Base-by-base conservation (phyloP, 2,113 vertebrate genomes). In the Dipodomys spectabilis region DNA sequence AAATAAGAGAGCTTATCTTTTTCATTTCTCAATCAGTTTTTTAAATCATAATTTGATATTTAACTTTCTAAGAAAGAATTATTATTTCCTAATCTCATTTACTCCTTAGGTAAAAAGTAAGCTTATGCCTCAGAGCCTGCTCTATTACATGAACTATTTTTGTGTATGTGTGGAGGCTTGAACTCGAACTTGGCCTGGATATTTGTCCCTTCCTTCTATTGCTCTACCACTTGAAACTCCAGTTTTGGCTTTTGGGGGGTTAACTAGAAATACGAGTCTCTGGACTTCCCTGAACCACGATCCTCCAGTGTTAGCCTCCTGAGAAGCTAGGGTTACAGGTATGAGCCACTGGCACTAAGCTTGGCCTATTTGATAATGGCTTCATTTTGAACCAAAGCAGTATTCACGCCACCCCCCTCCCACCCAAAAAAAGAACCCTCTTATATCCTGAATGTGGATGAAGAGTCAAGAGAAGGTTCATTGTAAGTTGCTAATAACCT, bases 1-100 rank as follows among this genome's bases (percentile, higher is more conserved):
- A 82, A 90, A 82, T 57, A 93, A 90, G 16, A 72, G 27, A 86
- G 27, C 22, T 22, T 27, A 45, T 68, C 39, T 62, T 82, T 94
- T 78, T 77, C 53, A 68, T 39, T 94, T 82, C 30, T 7, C 60
- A 49, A 80, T 9, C 73, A 83, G 45, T 75, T 30, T 67, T 69
- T 74, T 82, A 67, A 27, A 80, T 90, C 16, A 32, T 44, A 86
- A 71, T 72, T 79, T 86, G 57, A n/a, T 62, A 53, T 53, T 72
- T 84, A 74, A 62, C 81, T 94, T 77, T 84, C 57, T 65, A 84
- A 23, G 85, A 60, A 84, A 79, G 44, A 69, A 53, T 16, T 30
- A 69, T 28, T 28, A 73, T 27, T 73, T 81, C 13, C 20, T 64
- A 81, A 77, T 53, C 53, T 82, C 71, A 77, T 35, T 88, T 92